Base-by-base conservation (phyloP, 2,888 invertebrate genomes). In the Ichneumoninae sp. region DNA sequence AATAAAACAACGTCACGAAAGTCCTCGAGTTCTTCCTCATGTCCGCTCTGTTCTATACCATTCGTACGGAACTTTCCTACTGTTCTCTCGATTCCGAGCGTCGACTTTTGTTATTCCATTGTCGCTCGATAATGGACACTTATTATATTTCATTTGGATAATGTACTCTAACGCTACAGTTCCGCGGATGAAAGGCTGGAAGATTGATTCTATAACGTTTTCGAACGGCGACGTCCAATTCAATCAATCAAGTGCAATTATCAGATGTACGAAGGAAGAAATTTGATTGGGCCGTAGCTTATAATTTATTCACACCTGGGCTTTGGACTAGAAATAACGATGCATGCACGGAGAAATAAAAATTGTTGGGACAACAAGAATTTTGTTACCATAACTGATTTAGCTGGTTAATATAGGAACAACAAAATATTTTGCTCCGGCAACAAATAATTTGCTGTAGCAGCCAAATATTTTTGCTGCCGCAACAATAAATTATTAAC, bases 1-100 rank as follows among this genome's bases (percentile, higher is more conserved):
- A 81, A 74, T 81, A 85, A 71, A 66, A 76, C 66, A 85, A 22
- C 3, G 57, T 10, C 40, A 36, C 44, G 8, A 77, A 66, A 54
- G 57, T 66, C 1, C 66, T 19, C 57, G 84, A 81, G 69, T 54
- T 30, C 7, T 52, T 68, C 47, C 16, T 52, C 7, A 65, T 30
- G 60, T 40, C 36, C 13, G 8, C 19, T 52, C 52, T 52, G 1
- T 63, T 73, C 50, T 50, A 68, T 47, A 13, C 50, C 73, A 50
- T 83, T 33, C 22, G 40, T 66, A 66, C 13, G 26, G 22, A 47
- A 81, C 33, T 40, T 6, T 66, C 2, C 47, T 47, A 65, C 57
- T 71, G 36, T 54, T 19, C 10, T 4, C 52, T 52, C 19, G 40
- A 40, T 5, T 30, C 40, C 8, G 47, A 68, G 16, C 10, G 19